These are phyloP conservation scores for Neomonachus schauinslandi DNA, from an alignment of 2,113 vertebrate species.

Conservation along the genomic window DNA sequence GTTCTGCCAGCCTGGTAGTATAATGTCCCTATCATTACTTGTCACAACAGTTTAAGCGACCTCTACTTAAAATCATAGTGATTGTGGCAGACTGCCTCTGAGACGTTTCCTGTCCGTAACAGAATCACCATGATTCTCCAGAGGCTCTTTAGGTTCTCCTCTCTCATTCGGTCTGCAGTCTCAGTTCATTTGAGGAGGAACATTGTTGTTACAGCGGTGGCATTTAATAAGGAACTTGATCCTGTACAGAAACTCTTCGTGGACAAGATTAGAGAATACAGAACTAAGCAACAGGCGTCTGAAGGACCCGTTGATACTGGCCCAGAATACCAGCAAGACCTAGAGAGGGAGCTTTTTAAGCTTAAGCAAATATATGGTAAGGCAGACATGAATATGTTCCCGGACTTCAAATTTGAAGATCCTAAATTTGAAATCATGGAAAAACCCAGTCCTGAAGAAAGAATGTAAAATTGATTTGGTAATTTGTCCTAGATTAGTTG, in stretches of 20 bases:
- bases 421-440: constrained; percentile 87
- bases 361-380: constrained; percentile 93
- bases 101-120: too few species aligned
- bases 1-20: neutral
- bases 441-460: constrained; percentile 73
- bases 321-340: constrained; percentile 90
- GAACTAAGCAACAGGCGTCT: constrained; percentile 62
- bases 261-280: too few species aligned
- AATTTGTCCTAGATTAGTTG: constrained; percentile 50
- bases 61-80: neutral
- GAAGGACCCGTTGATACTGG: constrained; percentile 92
- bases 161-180: too few species aligned
- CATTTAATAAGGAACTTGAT: too few species aligned
- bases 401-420: constrained; percentile 92
- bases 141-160: too few species aligned
- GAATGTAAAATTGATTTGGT: constrained; percentile 13
- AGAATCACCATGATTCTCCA: too few species aligned
- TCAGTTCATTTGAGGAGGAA: too few species aligned
- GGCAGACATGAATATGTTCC: constrained; percentile 93
- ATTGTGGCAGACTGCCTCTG: too few species aligned
- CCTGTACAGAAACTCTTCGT: too few species aligned
- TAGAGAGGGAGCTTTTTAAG: constrained; percentile 90
- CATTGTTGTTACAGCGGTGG: too few species aligned
- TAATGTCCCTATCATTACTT: neutral
- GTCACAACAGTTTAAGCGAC: neutral